These are phyloP conservation scores for Tiaroga cobitis DNA, from an alignment of 2,797 vertebrate species.

Conservation along the genomic window DNA sequence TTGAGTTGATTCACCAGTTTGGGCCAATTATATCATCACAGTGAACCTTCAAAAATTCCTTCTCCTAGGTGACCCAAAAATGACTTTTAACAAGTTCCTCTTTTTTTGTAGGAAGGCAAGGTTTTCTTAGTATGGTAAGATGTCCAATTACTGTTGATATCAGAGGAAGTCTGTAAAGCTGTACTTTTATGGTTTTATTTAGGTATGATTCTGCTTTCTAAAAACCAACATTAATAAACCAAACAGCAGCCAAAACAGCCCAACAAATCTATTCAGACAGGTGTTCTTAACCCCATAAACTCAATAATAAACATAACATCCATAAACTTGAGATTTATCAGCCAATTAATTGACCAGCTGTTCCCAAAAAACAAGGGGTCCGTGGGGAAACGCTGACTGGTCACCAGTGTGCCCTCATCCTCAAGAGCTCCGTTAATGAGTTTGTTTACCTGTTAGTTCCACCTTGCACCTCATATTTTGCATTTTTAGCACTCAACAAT, in stretches of 20 bases:
- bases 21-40: slow-evolving; percentile 18
- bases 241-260: slow-evolving; percentile 59
- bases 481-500: slow-evolving; percentile 31
- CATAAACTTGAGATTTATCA: slow-evolving; percentile 48
- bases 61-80: slow-evolving; percentile 6
- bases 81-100: neutral
- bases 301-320: slow-evolving; percentile 50
- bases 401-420: slow-evolving; percentile 60
- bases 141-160: neutral
- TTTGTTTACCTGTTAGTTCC: slow-evolving; percentile 58
- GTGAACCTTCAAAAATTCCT: neutral
- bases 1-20: neutral
- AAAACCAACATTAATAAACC: slow-evolving; percentile 57
- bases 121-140: neutral
- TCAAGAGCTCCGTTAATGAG: slow-evolving; percentile 51
- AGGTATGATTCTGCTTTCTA: slow-evolving; percentile 46
- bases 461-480: slow-evolving; percentile 45
- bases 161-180: slow-evolving; percentile 7
- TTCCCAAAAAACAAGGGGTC: slow-evolving; percentile 55
- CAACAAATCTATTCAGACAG: slow-evolving; percentile 45
- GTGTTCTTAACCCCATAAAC: slow-evolving; percentile 42
- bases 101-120: slow-evolving; percentile 4
- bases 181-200: slow-evolving; percentile 29
- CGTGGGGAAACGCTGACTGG: slow-evolving; percentile 55
- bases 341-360: slow-evolving; percentile 66